Evolutionary conservation across 2,888 invertebrate genomes (phyloP).

Genomic region (Leucoma salicis): DNA sequence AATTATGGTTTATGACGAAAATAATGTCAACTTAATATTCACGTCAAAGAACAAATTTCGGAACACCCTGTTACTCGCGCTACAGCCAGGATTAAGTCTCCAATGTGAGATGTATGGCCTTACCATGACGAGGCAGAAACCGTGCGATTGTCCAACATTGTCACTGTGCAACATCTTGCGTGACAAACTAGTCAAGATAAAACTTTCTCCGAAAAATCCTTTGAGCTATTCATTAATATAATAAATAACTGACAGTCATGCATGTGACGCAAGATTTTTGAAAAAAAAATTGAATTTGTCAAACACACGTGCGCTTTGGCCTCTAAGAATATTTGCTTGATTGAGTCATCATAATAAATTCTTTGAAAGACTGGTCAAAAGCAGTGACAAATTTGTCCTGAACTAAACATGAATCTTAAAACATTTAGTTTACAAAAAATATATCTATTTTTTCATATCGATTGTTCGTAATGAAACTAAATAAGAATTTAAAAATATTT

Average conservation of each 20-base stretch:
- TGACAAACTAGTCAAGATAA: constrained; percentile 69
- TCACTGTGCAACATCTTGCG: constrained; percentile 75
- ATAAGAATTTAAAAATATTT: no score
- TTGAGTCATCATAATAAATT: constrained; percentile 9
- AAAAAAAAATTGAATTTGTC: constrained; percentile 49
- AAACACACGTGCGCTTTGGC: constrained; percentile 47
- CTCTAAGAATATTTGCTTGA: constrained; percentile 8
- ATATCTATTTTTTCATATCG: no score
- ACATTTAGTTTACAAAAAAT: no score
- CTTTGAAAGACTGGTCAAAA: constrained; percentile 4
- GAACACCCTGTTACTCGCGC: constrained; percentile 62
- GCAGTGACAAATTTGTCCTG: constrained; percentile 1
- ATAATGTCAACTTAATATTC: no score
- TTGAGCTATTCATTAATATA: constrained; percentile 68
- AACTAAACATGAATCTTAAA: no score
- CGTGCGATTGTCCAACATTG: constrained; percentile 56
- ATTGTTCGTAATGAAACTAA: no score
- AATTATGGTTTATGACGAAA: no score
- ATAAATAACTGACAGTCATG: constrained; percentile 61
- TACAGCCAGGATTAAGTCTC: constrained; percentile 59
- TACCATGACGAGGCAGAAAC: constrained; percentile 62
- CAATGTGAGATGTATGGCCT: constrained; percentile 69
- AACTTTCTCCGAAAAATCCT: constrained; percentile 70
- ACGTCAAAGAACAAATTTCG: no score
- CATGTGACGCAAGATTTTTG: constrained; percentile 46